Evolutionary conservation across 2,888 invertebrate genomes (phyloP).

Genomic region (Plebejus anna): DNA sequence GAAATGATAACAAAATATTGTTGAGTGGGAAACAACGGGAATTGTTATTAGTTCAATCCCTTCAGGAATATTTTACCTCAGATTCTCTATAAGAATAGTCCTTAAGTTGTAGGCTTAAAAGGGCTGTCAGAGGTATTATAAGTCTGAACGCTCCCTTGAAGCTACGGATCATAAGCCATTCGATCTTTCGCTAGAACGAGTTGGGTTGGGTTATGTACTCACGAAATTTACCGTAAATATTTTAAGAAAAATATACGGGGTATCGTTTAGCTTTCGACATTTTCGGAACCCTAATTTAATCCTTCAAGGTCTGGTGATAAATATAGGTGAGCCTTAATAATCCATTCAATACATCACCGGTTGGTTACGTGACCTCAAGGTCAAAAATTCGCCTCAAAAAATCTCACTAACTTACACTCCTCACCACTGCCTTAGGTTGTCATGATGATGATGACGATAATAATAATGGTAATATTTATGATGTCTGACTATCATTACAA

Average conservation of each 20-base stretch:
- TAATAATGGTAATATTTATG: no score
- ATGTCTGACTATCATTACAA: no score
- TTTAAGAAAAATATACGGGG: background rate
- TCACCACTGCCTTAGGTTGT: no score
- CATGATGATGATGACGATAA: no score
- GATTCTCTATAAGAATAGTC: background rate
- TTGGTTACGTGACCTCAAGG: background rate
- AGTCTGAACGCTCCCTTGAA: background rate
- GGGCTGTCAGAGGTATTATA: background rate
- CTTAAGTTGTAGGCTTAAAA: background rate
- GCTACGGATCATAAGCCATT: background rate
- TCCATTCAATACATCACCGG: background rate
- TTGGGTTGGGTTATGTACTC: background rate
- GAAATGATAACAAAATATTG: conserved; percentile 16
- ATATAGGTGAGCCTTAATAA: background rate
- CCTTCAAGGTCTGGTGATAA: background rate
- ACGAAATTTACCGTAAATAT: background rate
- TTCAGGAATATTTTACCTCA: background rate
- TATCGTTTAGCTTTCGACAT: background rate
- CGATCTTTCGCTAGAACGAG: background rate
- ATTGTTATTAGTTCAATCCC: background rate
- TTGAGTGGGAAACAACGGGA: background rate
- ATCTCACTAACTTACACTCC: background rate
- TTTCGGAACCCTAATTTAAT: conserved; percentile 9
- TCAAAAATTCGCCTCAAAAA: background rate